Percentiles rank a stretch among this genome's conserved stretches.
phyloP scores from a whole-genome alignment of 2,888 invertebrate species.

The Labia minor region DNA sequence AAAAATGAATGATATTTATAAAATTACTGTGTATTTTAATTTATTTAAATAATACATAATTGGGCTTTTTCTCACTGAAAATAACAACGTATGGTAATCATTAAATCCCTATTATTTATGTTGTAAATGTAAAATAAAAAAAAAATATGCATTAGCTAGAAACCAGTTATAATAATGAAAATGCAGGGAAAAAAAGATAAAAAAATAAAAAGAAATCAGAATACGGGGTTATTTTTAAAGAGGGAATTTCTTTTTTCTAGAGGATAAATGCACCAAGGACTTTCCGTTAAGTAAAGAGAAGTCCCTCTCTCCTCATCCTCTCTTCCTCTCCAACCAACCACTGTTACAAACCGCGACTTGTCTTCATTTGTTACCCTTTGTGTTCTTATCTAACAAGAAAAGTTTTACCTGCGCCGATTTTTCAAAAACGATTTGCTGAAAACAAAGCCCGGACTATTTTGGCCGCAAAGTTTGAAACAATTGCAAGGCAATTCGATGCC shows the following conservation, averaged over 20 bases:
- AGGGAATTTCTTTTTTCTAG: no score
- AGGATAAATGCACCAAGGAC: no score
- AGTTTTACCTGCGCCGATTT: neutral
- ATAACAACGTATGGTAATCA: neutral
- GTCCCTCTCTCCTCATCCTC: no score
- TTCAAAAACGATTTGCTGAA: neutral
- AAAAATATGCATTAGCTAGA: neutral
- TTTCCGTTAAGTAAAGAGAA: no score
- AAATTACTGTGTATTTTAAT: no score
- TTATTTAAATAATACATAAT: no score
- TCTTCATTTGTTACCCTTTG: conserved; percentile 7
- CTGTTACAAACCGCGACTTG: neutral
- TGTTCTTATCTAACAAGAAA: conserved; percentile 5
- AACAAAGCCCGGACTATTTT: neutral
- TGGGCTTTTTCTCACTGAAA: neutral
- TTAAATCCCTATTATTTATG: neutral
- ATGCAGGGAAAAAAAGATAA: neutral
- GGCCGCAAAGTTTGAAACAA: neutral
- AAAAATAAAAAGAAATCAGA: no score
- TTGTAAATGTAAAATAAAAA: neutral
- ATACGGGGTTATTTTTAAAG: no score
- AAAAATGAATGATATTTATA: no score
- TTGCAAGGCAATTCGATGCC: neutral
- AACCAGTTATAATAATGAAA: neutral
- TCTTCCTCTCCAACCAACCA: no score